phyloP scores from a whole-genome alignment of 2,797 vertebrate genomes.

The Anguilla megastoma region DNA sequence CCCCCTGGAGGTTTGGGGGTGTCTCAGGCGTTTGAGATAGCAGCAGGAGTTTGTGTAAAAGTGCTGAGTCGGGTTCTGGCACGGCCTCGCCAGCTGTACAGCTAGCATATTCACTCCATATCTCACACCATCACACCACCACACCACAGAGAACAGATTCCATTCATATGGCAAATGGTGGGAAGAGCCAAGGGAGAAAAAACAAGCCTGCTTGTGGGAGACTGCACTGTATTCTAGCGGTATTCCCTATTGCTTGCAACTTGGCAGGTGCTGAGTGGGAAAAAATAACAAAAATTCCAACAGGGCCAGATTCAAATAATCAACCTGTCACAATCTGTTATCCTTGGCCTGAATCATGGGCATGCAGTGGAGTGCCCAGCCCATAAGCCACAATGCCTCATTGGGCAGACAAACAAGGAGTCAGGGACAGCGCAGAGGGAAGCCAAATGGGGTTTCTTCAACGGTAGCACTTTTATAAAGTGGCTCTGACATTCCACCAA shows the following conservation, averaged over 20 bases:
- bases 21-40: background rate
- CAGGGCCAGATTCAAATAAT: background rate
- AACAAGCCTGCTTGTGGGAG: background rate
- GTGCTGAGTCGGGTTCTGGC: background rate
- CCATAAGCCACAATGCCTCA: background rate
- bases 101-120: background rate
- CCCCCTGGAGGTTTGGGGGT: background rate
- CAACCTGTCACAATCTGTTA: conserved; percentile 4
- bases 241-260: background rate
- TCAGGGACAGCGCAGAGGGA: background rate
- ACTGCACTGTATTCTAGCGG: background rate
- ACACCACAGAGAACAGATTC: background rate
- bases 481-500: background rate
- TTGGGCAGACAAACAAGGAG: background rate
- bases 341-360: background rate
- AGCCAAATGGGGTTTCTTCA: background rate
- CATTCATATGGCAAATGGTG: background rate
- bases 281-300: background rate
- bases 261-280: background rate
- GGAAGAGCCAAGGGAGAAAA: background rate
- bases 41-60: background rate
- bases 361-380: background rate
- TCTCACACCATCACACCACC: background rate
- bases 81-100: background rate
- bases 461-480: background rate